Evolutionary conservation across 2,113 vertebrate genomes (phyloP), one percentile per base, ranked within the genome.

Genomic region (Rousettus leschenaultii): DNA sequence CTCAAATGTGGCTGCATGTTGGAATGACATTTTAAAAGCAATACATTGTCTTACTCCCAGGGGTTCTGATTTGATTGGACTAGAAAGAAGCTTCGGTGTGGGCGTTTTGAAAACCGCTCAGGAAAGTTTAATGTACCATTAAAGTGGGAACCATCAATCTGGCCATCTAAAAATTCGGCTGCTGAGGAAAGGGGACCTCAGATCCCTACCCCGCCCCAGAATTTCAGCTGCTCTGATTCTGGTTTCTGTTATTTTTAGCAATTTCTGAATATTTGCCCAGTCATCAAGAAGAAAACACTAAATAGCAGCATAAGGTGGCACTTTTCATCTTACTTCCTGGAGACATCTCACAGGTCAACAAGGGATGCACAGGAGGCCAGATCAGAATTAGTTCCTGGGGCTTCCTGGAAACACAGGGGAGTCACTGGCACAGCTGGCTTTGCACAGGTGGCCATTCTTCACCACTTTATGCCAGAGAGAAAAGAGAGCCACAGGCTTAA

Each of bases 361-460:
- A 59, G 53, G 26, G 13, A 5, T 2, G 13, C 14, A 57, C 66
- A 71, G 9, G n/a, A 78, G 35, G 40, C 8, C 33, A 57, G 16
- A 38, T 26, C 35, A 35, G 40, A 5, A 16, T 11, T 6, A 21
- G 11, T 8, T 30, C 45, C 33, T 6, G 33, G 7, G 43, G 15
- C 38, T 93, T 79, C 24, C 73, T 14, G n/a, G 57, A 63, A 65
- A n/a, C 4, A 2, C 13, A 15, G 40, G 30, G 48, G 48, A 5
- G 51, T 13, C 3, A 0, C 59, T 65, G 71, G 22, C 3, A 40
- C 22, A 0, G 1, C 51, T 53, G 18, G 0, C 21, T 48, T 30
- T 14, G 13, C 18, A 8, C 6, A 30, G 24, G 22, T 11, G 14
- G 33, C 71, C 19, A 2, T 40, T 74, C 57, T 75, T 28, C 0